phyloP scores from a whole-genome alignment of 2,888 invertebrate species.

The Aquatica leii region DNA sequence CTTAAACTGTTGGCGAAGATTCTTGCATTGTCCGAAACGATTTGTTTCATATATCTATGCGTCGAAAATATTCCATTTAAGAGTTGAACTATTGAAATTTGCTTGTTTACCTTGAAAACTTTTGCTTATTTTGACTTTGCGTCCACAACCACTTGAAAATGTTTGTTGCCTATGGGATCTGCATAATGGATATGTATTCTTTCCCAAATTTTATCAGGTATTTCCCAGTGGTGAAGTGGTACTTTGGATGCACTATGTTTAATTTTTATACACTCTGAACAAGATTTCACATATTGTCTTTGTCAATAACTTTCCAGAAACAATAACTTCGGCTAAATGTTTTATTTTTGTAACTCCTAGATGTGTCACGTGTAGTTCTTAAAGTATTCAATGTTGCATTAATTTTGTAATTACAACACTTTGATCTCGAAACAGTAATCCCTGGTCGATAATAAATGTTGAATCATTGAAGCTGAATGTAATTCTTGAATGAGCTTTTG shows the following conservation, averaged over 20 bases:
- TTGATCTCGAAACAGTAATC: neutral
- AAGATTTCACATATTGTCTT: conserved; percentile 39
- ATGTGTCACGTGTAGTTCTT: neutral
- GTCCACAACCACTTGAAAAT: conserved; percentile 29
- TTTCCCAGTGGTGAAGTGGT: conserved; percentile 42
- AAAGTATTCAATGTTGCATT: neutral
- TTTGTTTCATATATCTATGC: no score
- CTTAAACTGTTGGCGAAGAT: neutral
- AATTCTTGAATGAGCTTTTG: conserved; percentile 2
- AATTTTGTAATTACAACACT: conserved; percentile 1
- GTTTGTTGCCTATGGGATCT: conserved; percentile 40
- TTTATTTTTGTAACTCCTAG: conserved; percentile 1
- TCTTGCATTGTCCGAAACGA: no score
- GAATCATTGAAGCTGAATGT: neutral
- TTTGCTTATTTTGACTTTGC: neutral
- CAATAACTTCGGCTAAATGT: no score
- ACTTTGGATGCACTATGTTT: conserved; percentile 34
- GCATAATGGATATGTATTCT: conserved; percentile 50
- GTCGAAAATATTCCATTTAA: no score
- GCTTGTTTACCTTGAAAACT: neutral
- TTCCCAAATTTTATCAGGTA: conserved; percentile 42
- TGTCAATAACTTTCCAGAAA: conserved; percentile 38
- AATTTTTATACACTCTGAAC: conserved; percentile 36
- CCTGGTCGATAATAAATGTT: neutral
- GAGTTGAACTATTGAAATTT: neutral